A percentile compares a stretch with the other conserved stretches of the same genome.
phyloP scores from a whole-genome alignment of 2,888 invertebrate genomes.

The Spilosoma lubricipeda region DNA sequence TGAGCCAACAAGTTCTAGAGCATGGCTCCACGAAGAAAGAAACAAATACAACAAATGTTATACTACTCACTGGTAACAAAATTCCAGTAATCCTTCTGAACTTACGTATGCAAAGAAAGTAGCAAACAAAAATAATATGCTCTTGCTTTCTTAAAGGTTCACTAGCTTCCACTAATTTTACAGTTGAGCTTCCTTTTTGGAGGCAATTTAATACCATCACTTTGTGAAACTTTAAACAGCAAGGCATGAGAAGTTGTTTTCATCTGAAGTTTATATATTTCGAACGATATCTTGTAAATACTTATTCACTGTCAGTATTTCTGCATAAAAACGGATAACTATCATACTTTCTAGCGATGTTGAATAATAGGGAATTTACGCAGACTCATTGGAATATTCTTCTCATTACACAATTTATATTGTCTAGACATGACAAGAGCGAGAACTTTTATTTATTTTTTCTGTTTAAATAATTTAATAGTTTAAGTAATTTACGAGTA shows the following conservation, averaged over 20 bases:
- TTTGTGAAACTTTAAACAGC: slow-evolving; percentile 12
- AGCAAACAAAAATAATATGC: not conserved
- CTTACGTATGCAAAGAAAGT: not conserved
- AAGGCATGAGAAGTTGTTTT: slow-evolving; percentile 15
- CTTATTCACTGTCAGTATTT: slow-evolving; percentile 9
- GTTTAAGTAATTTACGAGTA: not conserved
- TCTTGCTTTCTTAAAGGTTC: not conserved
- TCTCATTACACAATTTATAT: slow-evolving; percentile 15
- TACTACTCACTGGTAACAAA: no score
- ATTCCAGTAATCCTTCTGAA: not conserved
- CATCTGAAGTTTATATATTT: not conserved
- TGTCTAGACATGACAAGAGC: slow-evolving; percentile 19
- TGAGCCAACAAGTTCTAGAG: no score
- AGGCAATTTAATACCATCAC: slow-evolving; percentile 3
- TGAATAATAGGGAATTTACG: slow-evolving; percentile 6
- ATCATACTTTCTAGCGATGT: not conserved
- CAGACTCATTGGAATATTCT: slow-evolving; percentile 9
- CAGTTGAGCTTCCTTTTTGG: not conserved
- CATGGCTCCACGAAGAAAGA: no score
- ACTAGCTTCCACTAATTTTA: not conserved
- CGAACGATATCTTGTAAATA: not conserved
- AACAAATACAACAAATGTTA: no score
- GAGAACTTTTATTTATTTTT: not conserved
- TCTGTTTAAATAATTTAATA: not conserved
- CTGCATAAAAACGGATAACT: slow-evolving; percentile 2